Base-by-base conservation (phyloP, 2,888 invertebrate genomes). In the Epirrita christyi region DNA sequence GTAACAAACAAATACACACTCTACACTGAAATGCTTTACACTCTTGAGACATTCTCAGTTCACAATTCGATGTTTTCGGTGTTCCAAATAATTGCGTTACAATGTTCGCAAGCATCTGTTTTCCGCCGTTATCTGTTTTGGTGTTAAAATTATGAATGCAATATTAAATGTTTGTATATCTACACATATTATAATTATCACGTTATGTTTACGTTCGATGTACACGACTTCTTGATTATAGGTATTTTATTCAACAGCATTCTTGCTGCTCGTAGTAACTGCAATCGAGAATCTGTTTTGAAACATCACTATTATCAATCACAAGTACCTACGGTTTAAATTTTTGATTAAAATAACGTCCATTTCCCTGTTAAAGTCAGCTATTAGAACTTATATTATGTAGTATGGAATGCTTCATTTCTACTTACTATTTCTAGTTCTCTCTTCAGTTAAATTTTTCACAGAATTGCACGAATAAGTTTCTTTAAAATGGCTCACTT, bases 401-500 rank as follows among this genome's bases (percentile, higher is more conserved):
- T 92, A 90, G 91, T 78, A 88, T 90, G 91, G 91, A 92, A 92
- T 92, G 92, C 92, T 92, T 92, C 82, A 84, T 88, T 85, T 87
- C 88, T 91, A 84, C 84, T 89, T 80, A 85, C 87, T 90, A 77
- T 88, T 84, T 86, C 84, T 90, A 88, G 86, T 79, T 81, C 81
- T 84, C 78, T 92, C 78, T 87, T 88, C 90, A 91, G 90, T 83
- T 84, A 77, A 85, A 85, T 85, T 82, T 88, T 87, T 91, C 89
- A 92, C 91, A 85, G 83, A 85, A 83, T 80, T 88, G 92, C 92
- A 92, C 92, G 87, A 62, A 85, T 84, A 86, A 76, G 81, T 88
- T 89, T 87, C 79, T 89, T 88, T 90, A 91, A 92, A 91, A 92
- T 92, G 92, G 92, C 92, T 92, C 92, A 92, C 92, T 90, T 92